phyloP scores from a whole-genome alignment of 2,888 invertebrate genomes.

The Catocala nupta region DNA sequence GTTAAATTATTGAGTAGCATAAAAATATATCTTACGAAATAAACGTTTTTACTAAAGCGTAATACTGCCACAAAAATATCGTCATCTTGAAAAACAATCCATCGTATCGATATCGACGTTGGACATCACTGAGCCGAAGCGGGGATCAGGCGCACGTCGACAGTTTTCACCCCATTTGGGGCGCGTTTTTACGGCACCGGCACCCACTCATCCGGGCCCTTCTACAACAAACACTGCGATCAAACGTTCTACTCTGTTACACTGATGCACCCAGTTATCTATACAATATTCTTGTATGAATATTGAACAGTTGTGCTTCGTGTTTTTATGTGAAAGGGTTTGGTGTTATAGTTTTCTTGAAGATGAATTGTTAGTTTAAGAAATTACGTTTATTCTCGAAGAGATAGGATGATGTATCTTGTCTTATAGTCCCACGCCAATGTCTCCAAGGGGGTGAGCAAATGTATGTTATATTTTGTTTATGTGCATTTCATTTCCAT shows the following conservation, averaged over 20 bases:
- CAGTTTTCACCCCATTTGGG: slow-evolving; percentile 78
- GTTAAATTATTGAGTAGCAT: too few species aligned
- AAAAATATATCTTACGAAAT: neutral
- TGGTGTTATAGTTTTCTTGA: too few species aligned
- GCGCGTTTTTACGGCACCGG: slow-evolving; percentile 72
- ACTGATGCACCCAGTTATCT: slow-evolving; percentile 26
- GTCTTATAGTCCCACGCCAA: too few species aligned
- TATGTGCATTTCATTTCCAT: too few species aligned
- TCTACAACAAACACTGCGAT: slow-evolving; percentile 49
- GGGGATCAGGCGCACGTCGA: slow-evolving; percentile 68
- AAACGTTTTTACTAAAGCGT: neutral
- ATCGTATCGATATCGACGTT: slow-evolving; percentile 51
- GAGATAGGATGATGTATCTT: too few species aligned
- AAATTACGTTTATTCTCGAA: too few species aligned
- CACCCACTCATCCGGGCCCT: slow-evolving; percentile 55
- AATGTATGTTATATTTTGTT: too few species aligned
- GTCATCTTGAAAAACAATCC: neutral
- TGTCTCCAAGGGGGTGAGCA: too few species aligned
- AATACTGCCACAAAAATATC: neutral
- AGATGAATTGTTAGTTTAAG: too few species aligned
- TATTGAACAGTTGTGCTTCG: neutral
- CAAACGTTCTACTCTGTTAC: slow-evolving; percentile 43
- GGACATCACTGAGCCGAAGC: slow-evolving; percentile 38
- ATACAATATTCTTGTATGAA: slow-evolving; percentile 7
- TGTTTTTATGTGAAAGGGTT: neutral